Conservation (phyloP, 2,797 vertebrate genomes). For the Phalanger gymnotis region DNA sequence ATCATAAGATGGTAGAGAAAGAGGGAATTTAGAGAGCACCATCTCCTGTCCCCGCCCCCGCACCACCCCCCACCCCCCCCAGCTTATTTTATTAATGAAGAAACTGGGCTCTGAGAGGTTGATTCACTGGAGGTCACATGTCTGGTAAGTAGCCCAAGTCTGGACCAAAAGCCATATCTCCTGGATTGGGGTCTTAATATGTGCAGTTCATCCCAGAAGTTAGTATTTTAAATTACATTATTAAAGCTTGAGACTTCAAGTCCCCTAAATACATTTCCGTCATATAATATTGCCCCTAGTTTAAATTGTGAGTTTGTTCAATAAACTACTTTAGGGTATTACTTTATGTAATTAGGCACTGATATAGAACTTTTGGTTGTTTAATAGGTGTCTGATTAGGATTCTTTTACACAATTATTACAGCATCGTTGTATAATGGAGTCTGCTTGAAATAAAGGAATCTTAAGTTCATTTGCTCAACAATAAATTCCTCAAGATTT, state of each 20-base stretch:
- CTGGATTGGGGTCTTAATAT: conserved; percentile 5
- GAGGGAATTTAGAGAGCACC: neutral
- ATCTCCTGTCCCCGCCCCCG: too few species aligned
- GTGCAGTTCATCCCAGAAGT: neutral
- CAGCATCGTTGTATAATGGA: neutral
- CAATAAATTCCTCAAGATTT: conserved; percentile 8
- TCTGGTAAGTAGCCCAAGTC: neutral
- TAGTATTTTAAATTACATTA: conserved; percentile 29
- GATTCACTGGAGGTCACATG: neutral
- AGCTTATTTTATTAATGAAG: neutral
- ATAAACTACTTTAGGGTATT: conserved; percentile 11
- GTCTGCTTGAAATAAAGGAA: conserved; percentile 28
- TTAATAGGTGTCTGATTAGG: conserved; percentile 23
- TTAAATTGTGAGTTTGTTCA: conserved; percentile 30
- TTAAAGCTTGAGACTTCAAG: conserved; percentile 30
- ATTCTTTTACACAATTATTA: conserved; percentile 35
- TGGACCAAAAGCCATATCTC: conserved; percentile 1
- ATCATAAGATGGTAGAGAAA: neutral
- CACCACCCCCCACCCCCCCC: neutral
- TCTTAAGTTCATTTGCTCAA: conserved; percentile 4
- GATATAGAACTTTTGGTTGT: conserved; percentile 16
- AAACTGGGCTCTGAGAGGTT: neutral
- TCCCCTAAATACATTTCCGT: neutral
- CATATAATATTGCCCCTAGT: neutral
- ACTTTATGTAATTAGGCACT: neutral